Conservation (phyloP, 2,888 invertebrate genomes). For the Lymantria monacha region DNA sequence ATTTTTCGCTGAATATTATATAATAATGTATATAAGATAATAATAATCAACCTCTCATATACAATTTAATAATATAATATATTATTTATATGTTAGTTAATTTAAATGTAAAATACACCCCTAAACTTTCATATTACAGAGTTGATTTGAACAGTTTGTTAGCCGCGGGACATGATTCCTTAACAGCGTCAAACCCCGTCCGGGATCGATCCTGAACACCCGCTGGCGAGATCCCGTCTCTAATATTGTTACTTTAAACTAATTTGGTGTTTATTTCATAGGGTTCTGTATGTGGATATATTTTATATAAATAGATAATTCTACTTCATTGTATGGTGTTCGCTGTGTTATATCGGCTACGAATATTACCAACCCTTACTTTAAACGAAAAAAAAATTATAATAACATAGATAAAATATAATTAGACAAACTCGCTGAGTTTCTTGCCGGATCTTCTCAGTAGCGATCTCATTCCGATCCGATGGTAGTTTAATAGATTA, state of each 20-base stretch:
- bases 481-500: no score
- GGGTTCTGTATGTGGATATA: conserved; percentile 33
- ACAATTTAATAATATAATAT: background rate
- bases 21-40: no score
- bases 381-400: no score
- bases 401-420: no score
- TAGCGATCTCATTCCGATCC: no score
- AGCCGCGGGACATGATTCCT: conserved; percentile 49
- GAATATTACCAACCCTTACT: no score
- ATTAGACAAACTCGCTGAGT: no score
- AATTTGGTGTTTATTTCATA: conserved; percentile 1
- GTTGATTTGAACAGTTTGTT: conserved; percentile 37
- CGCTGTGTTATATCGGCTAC: no score
- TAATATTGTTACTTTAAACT: conserved; percentile 29
- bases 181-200: conserved; percentile 46
- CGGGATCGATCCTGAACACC: conserved; percentile 41
- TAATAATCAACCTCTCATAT: background rate
- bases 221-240: conserved; percentile 36
- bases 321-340: background rate
- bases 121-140: conserved; percentile 27
- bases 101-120: conserved; percentile 37
- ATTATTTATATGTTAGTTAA: conserved; percentile 22
- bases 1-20: no score
- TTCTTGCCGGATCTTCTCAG: no score
- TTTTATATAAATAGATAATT: background rate